Evolutionary conservation across 2,888 invertebrate species (phyloP), one percentile per base, ranked within the genome.

Genomic region (Watsonalla binaria): DNA sequence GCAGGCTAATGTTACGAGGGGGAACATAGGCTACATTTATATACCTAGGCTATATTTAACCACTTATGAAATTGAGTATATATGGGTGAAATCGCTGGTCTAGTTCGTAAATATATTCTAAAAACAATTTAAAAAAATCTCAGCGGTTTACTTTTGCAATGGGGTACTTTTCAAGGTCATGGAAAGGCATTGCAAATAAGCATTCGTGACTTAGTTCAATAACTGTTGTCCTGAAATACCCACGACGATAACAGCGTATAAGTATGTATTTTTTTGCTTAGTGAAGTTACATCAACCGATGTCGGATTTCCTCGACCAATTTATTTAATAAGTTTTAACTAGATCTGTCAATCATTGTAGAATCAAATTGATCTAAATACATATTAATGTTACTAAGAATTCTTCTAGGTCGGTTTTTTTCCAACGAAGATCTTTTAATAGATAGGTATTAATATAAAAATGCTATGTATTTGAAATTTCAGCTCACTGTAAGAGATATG

Each of bases 251-350:
- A 42, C 46, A 47, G 24, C 24, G 13, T 49, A 0, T 39, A 6
- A 9, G 37, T 35, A 65, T 56, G 81, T 57, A 80, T 79, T 61
- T 68, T 76, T 64, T 67, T n/a, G n/a, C n/a, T n/a, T 9, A 51
- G 52, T 47, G 60, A 78, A 74, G 67, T 83, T 80, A 65, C 79
- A 62, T 75, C 71, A 72, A 68, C 60, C 47, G 53, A 53, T 51
- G 54, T 58, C 45, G 33, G 51, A 67, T 59, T 62, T 61, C 58
- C 60, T 61, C 54, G 51, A 59, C 56, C 11, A 42, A 42, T 42
- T 11, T 5, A 42, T 42, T 42, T 42, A 42, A 42, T 42, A 5
- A 42, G 42, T 42, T 42, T 42, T 11, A 42, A 42, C 42, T 42
- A 42, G 42, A 11, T 42, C 42, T 42, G 42, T 42, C 42, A 42